Evolutionary conservation across 2,888 invertebrate genomes (phyloP).

Genomic region (Mactromeris polynyma): DNA sequence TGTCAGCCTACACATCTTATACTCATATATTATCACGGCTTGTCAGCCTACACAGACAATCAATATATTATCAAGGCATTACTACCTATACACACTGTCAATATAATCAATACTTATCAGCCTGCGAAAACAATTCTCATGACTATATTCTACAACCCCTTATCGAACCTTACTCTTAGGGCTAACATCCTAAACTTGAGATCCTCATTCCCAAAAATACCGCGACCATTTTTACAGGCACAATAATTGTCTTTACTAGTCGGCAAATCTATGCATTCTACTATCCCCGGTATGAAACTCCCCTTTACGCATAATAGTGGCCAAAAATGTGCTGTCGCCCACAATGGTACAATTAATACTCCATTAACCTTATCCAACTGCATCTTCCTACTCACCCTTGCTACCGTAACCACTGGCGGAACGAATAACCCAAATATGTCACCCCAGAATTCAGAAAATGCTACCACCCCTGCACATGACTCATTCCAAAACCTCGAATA

Average conservation of each 20-base stretch:
- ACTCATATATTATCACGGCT: slow-evolving; percentile 23
- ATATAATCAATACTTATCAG: not conserved
- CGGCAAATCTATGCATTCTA: slow-evolving; percentile 48
- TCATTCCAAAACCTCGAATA: slow-evolving; percentile 61
- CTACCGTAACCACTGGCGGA: slow-evolving; percentile 26
- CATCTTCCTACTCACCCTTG: slow-evolving; percentile 47
- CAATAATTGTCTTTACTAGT: slow-evolving; percentile 35
- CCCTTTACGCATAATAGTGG: slow-evolving; percentile 36
- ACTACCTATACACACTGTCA: not conserved
- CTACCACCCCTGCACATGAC: slow-evolving; percentile 27
- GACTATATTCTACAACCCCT: no score
- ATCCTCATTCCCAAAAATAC: slow-evolving; percentile 52
- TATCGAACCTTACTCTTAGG: not conserved
- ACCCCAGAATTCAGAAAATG: slow-evolving; percentile 51
- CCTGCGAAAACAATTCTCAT: no score
- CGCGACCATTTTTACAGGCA: not conserved
- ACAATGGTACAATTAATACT: slow-evolving; percentile 31
- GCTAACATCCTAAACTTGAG: slow-evolving; percentile 52
- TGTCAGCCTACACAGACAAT: slow-evolving; percentile 11
- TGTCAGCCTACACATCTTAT: no score
- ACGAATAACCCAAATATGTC: slow-evolving; percentile 40
- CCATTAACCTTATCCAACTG: slow-evolving; percentile 18
- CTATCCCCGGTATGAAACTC: not conserved
- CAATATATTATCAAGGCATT: slow-evolving; percentile 25
- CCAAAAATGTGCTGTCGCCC: slow-evolving; percentile 45